These are phyloP conservation scores for Tragulus kanchil DNA, from an alignment of 2,113 vertebrate species.

Conservation along the genomic window DNA sequence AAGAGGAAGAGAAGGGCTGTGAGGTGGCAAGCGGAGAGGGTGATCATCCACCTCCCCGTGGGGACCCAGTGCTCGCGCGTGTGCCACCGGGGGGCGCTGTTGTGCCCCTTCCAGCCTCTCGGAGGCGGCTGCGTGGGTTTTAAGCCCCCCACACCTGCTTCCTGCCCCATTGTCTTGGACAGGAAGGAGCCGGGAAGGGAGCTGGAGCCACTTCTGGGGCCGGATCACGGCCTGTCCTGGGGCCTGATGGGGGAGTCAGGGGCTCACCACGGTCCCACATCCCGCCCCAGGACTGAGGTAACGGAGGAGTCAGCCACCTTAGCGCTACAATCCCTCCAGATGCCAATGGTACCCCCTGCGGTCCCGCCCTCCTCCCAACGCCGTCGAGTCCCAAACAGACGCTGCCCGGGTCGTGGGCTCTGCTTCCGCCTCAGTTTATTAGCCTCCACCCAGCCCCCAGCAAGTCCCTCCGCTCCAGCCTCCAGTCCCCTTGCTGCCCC, in stretches of 20 bases:
- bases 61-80: neutral
- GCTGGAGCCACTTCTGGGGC: slow-evolving; percentile 67
- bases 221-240: neutral
- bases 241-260: neutral
- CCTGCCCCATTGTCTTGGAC: slow-evolving; percentile 83
- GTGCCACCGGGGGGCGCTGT: slow-evolving; percentile 28
- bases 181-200: slow-evolving; percentile 81
- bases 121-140: slow-evolving; percentile 36
- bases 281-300: neutral
- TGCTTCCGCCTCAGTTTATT: slow-evolving; percentile 71
- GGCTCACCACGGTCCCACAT: neutral
- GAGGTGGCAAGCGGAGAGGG: slow-evolving; percentile 15
- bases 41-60: neutral
- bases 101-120: neutral
- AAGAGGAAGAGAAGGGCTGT: neutral
- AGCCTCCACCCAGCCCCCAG: too few species aligned
- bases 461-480: too few species aligned
- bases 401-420: slow-evolving; percentile 62
- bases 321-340: neutral
- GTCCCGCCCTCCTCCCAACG: slow-evolving; percentile 41
- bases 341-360: neutral
- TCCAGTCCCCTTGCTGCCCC: too few species aligned
- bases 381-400: slow-evolving; percentile 66
- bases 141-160: slow-evolving; percentile 80
- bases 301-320: neutral